Evolutionary conservation across 2,888 invertebrate species (phyloP).

Genomic region (Operophtera brumata): DNA sequence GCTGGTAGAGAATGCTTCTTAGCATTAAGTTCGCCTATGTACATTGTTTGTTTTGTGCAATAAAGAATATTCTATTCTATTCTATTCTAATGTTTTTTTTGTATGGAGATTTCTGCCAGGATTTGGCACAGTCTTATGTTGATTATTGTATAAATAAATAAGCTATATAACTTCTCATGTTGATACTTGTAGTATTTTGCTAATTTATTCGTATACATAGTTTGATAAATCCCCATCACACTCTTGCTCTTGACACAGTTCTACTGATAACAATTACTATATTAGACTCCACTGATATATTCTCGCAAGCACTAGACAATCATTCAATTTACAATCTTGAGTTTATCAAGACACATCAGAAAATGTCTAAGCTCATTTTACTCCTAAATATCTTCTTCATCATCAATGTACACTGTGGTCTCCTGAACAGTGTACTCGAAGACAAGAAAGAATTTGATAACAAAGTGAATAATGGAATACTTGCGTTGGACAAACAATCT

Average conservation of each 20-base stretch:
- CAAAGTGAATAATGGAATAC: constrained; percentile 12
- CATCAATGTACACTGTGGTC: constrained; percentile 19
- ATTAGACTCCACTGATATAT: not conserved
- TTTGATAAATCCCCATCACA: not conserved
- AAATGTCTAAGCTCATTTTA: constrained; percentile 19
- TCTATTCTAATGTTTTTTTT: no score
- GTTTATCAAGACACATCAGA: not conserved
- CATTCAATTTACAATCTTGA: not conserved
- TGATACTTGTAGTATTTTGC: no score
- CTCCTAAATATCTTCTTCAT: constrained; percentile 11
- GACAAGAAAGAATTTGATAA: constrained; percentile 16
- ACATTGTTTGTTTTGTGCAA: no score
- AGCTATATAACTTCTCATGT: no score
- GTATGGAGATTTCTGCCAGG: no score
- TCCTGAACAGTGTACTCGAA: constrained; percentile 19
- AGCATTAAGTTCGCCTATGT: no score
- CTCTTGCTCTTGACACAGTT: constrained; percentile 11
- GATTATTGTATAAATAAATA: no score
- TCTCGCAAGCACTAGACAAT: not conserved
- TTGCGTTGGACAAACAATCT: constrained; percentile 14
- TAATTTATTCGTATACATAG: no score
- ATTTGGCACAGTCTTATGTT: no score
- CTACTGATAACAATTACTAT: constrained; percentile 8
- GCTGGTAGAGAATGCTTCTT: no score
- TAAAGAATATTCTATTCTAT: no score